Conservation (phyloP, 2,113 vertebrate genomes). For the Chaetops frenatus region DNA sequence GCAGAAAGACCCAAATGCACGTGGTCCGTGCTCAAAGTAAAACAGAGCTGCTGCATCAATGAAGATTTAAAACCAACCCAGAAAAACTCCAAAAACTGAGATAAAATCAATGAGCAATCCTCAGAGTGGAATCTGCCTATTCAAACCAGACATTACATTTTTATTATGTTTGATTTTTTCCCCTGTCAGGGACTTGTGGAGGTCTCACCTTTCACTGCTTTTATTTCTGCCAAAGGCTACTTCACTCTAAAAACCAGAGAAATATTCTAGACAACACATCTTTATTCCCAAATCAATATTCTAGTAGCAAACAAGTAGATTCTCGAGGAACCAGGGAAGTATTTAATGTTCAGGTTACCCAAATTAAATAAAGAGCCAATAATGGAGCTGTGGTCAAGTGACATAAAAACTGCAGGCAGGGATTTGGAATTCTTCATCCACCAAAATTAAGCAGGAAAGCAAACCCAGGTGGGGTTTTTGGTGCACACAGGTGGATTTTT, state of each 20-base stretch:
- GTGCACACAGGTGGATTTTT: not conserved
- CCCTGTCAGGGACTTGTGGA: not conserved
- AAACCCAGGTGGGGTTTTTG: not conserved
- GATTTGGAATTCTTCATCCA: not conserved
- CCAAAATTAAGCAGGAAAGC: not conserved
- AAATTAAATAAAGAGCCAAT: not conserved
- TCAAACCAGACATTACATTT: not conserved
- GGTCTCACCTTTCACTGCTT: not conserved
- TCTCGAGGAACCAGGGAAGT: not conserved
- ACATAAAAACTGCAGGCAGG: not conserved
- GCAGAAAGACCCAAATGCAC: not conserved
- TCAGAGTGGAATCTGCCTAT: not conserved
- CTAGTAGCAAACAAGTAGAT: not conserved
- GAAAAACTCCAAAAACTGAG: not conserved
- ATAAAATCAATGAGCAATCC: not conserved
- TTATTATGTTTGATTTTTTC: not conserved
- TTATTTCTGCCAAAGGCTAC: not conserved
- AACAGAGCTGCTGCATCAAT: not conserved
- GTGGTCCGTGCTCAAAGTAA: accelerated
- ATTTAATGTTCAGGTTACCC: not conserved
- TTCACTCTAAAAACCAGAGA: not conserved
- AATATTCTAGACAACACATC: not conserved
- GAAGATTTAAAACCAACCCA: not conserved
- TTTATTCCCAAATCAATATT: not conserved
- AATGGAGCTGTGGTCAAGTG: not conserved